phyloP scores from a whole-genome alignment of 2,797 vertebrate species.

The Alcedo quadribrachys region DNA sequence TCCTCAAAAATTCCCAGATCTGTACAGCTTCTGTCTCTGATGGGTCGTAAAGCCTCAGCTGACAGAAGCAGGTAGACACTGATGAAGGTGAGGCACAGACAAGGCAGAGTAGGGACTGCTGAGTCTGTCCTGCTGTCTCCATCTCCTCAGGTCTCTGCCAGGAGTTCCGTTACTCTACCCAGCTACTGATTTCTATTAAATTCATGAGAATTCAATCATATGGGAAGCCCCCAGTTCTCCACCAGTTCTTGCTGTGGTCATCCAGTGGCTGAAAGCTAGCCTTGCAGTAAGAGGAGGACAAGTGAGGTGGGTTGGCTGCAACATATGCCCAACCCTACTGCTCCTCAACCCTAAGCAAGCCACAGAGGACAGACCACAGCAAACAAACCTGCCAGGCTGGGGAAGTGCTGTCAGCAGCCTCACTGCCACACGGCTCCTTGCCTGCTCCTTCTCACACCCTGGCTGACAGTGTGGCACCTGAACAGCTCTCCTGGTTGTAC shows the following conservation, averaged over 20 bases:
- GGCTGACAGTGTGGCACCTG: background rate
- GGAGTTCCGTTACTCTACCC: background rate
- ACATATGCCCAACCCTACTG: accelerated
- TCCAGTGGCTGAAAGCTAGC: background rate
- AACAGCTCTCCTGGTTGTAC: background rate
- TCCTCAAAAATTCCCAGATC: background rate
- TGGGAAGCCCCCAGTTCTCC: background rate
- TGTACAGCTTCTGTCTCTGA: background rate
- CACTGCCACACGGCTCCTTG: accelerated
- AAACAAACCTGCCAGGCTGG: background rate
- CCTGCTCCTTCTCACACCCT: background rate
- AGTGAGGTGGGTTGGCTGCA: accelerated
- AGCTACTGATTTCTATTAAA: background rate
- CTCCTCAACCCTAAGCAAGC: background rate
- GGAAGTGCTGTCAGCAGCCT: accelerated
- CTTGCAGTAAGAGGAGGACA: background rate
- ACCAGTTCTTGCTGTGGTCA: background rate
- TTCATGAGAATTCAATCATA: background rate
- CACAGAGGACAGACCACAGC: background rate
- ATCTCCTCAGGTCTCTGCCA: accelerated
- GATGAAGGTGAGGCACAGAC: background rate
- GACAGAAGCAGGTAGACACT: background rate
- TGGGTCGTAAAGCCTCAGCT: background rate
- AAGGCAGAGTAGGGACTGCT: background rate
- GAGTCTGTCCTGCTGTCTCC: background rate